These are phyloP conservation scores for Gallirallus australis DNA, from an alignment of 2,797 vertebrate genomes.

Conservation along the genomic window DNA sequence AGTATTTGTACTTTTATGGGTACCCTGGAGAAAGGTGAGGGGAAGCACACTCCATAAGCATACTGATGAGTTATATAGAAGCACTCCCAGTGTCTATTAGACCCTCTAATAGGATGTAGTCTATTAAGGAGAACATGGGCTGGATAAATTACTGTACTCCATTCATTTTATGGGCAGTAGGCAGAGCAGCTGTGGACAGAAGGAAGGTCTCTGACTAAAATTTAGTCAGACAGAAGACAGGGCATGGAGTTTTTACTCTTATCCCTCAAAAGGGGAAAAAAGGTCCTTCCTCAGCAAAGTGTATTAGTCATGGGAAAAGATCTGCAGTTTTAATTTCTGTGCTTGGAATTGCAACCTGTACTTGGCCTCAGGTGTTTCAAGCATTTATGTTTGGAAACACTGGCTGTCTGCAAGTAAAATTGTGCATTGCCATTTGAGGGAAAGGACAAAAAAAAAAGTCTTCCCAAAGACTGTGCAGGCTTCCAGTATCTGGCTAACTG, in stretches of 20 bases:
- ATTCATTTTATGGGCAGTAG: not conserved
- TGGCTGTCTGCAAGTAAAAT: not conserved
- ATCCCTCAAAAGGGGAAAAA: not conserved
- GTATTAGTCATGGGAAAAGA: not conserved
- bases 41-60: constrained; percentile 10
- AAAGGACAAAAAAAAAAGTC: not conserved
- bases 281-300: not conserved
- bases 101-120: not conserved
- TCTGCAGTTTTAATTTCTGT: not conserved
- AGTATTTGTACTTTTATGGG: not conserved
- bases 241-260: not conserved
- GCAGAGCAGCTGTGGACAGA: not conserved
- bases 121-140: not conserved
- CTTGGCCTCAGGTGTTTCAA: not conserved
- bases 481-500: not conserved
- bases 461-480: not conserved
- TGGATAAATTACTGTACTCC: not conserved
- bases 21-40: constrained; percentile 56
- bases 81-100: constrained; percentile 27
- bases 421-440: not conserved
- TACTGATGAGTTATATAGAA: constrained; percentile 46
- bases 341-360: not conserved
- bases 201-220: not conserved
- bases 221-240: not conserved
- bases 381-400: not conserved